Conservation (phyloP, 2,113 vertebrate species). For the Engraulis encrasicolus region DNA sequence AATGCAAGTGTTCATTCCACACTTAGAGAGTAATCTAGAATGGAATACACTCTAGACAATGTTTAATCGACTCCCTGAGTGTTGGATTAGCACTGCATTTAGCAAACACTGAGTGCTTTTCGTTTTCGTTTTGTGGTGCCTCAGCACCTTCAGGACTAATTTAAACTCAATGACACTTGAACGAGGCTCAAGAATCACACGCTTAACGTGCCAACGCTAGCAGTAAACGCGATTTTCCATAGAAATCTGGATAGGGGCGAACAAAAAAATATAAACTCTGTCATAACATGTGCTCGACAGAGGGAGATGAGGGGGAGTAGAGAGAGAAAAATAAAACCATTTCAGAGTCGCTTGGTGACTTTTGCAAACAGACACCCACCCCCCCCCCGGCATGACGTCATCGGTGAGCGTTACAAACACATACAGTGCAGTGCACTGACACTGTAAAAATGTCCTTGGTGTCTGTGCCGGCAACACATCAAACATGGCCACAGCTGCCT, state of each 20-base stretch:
- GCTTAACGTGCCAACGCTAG: neutral
- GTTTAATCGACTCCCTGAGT: too few species aligned
- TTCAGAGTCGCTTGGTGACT: neutral
- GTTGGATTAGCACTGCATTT: too few species aligned
- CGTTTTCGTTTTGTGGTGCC: neutral
- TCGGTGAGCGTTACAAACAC: neutral
- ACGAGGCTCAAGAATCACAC: constrained; percentile 52
- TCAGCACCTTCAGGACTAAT: constrained; percentile 65
- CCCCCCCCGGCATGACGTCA: too few species aligned
- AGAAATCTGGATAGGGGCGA: neutral
- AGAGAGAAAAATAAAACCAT: neutral
- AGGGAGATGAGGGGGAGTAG: too few species aligned
- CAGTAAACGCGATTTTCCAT: neutral
- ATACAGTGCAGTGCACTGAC: neutral
- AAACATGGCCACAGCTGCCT: constrained; percentile 66
- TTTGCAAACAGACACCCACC: constrained; percentile 13
- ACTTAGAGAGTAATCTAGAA: too few species aligned
- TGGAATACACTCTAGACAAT: too few species aligned
- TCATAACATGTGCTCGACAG: neutral
- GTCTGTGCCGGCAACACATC: constrained; percentile 58
- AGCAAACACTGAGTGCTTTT: constrained; percentile 48
- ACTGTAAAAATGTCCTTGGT: constrained; percentile 41
- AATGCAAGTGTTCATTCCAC: too few species aligned
- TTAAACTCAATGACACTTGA: constrained; percentile 75
- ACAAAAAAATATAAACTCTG: neutral